phyloP scores from a whole-genome alignment of 2,888 invertebrate species.

The Polydrusus cervinus region DNA sequence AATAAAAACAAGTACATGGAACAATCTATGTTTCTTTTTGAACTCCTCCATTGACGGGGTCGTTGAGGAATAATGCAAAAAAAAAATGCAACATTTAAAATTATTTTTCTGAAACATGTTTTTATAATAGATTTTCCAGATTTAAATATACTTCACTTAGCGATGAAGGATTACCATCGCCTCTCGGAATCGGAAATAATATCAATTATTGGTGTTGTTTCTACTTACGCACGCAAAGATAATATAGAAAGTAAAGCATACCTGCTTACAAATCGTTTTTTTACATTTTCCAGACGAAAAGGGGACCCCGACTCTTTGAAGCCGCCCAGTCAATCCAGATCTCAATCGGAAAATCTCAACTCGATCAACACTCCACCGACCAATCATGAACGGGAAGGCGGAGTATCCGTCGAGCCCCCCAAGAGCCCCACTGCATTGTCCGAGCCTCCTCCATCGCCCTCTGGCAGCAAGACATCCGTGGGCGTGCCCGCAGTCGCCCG shows the following conservation, averaged over 20 bases:
- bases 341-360: conserved; percentile 63
- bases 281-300: conserved; percentile 53
- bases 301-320: conserved; percentile 56
- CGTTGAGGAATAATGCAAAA: background rate
- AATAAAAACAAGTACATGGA: too few species aligned
- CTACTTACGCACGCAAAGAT: too few species aligned
- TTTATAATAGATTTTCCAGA: too few species aligned
- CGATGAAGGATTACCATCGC: too few species aligned
- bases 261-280: background rate
- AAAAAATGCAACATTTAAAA: background rate
- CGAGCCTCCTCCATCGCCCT: conserved; percentile 38
- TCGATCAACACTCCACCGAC: conserved; percentile 73
- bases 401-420: conserved; percentile 4
- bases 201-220: too few species aligned
- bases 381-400: conserved; percentile 78
- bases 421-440: conserved; percentile 9
- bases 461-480: conserved; percentile 45
- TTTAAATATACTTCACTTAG: too few species aligned
- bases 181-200: too few species aligned
- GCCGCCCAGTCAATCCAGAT: conserved; percentile 55
- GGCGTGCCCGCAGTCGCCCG: conserved; percentile 48
- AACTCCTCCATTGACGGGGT: too few species aligned
- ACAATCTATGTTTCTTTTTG: too few species aligned
- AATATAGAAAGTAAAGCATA: too few species aligned
- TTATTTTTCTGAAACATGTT: too few species aligned